Evolutionary conservation across 2,888 invertebrate genomes (phyloP).

Genomic region (Ochropacha duplaris): DNA sequence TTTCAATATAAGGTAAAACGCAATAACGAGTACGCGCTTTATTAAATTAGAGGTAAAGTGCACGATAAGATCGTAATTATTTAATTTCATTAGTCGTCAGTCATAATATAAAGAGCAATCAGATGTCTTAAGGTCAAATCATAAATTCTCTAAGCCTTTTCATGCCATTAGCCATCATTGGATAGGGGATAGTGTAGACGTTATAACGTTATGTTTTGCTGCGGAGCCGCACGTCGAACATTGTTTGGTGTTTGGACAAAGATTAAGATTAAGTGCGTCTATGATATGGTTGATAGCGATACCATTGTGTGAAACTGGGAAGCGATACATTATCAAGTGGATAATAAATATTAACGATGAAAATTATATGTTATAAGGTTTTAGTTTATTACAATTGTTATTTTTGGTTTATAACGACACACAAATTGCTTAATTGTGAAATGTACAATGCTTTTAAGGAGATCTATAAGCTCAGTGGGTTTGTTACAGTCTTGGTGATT

Average conservation of each 20-base stretch:
- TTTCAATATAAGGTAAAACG: constrained; percentile 34
- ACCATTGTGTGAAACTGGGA: background rate
- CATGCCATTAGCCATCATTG: constrained; percentile 14
- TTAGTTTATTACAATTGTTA: background rate
- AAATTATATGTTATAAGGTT: background rate
- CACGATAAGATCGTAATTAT: constrained; percentile 35
- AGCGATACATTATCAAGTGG: background rate
- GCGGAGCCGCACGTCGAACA: constrained; percentile 3
- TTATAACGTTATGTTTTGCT: background rate
- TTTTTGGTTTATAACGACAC: background rate
- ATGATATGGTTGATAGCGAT: background rate
- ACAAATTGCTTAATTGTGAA: too few species aligned
- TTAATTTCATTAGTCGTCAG: constrained; percentile 42
- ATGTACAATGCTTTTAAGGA: too few species aligned
- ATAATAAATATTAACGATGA: background rate
- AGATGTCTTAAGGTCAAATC: constrained; percentile 40
- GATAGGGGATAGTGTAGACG: constrained; percentile 2
- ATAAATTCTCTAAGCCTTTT: constrained; percentile 37
- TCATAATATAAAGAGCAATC: constrained; percentile 41
- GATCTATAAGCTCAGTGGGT: too few species aligned
- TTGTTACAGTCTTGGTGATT: too few species aligned
- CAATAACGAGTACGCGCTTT: constrained; percentile 35
- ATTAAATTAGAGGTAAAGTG: constrained; percentile 48
- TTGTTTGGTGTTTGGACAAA: constrained; percentile 4
- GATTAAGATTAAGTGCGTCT: constrained; percentile 1